Evolutionary conservation across 2,797 vertebrate species (phyloP).

Genomic region (Eleutherodactylus coqui): DNA sequence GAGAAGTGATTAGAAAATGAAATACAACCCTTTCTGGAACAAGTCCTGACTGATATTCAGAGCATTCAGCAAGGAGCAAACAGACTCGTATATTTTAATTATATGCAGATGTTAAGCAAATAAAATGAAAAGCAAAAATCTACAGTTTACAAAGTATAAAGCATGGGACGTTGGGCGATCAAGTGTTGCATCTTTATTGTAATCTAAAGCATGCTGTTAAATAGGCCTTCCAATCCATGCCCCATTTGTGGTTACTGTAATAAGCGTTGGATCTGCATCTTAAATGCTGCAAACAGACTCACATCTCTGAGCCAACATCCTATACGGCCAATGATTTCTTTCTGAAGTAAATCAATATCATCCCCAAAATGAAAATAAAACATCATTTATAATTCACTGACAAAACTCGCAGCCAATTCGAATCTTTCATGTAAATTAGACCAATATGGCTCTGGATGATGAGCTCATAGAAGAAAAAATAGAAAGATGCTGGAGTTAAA

Average conservation of each 20-base stretch:
- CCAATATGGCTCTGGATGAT: slow-evolving; percentile 54
- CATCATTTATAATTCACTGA: slow-evolving; percentile 25
- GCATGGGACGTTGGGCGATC: slow-evolving; percentile 15
- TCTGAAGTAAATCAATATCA: slow-evolving; percentile 60
- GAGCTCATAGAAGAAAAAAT: slow-evolving; percentile 31
- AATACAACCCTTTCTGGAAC: background rate
- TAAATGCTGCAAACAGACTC: slow-evolving; percentile 70
- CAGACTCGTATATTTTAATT: background rate
- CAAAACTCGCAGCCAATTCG: slow-evolving; percentile 44
- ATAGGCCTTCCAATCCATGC: slow-evolving; percentile 62
- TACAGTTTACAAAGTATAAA: background rate
- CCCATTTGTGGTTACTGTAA: slow-evolving; percentile 70
- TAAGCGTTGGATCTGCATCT: slow-evolving; percentile 64
- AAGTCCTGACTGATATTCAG: background rate
- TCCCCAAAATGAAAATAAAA: slow-evolving; percentile 59
- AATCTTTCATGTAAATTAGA: slow-evolving; percentile 56
- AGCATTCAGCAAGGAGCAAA: background rate
- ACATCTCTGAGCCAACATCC: slow-evolving; percentile 51
- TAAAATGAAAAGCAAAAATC: background rate
- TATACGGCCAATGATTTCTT: slow-evolving; percentile 47
- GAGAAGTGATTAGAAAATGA: background rate
- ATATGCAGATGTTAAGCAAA: slow-evolving; percentile 1
- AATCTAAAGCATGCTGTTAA: slow-evolving; percentile 37
- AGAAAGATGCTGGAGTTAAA: background rate
- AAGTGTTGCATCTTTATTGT: slow-evolving; percentile 33